Evolutionary conservation across 2,113 vertebrate genomes (phyloP).

Genomic region (Ondatra zibethicus): DNA sequence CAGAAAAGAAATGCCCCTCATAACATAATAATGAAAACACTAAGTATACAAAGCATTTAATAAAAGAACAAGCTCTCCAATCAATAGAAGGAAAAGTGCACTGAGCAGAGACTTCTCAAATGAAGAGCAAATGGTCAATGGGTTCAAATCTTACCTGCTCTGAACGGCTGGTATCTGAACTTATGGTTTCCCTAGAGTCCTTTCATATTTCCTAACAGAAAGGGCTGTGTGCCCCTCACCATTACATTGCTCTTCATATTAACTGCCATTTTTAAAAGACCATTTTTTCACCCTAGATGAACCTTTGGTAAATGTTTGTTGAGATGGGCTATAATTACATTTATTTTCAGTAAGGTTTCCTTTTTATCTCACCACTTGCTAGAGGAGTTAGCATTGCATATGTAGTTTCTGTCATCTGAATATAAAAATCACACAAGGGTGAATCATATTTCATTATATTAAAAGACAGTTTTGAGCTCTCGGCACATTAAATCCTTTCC

Average conservation of each 20-base stretch:
- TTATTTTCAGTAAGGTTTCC: not conserved
- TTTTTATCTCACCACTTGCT: slow-evolving; percentile 55
- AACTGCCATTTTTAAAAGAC: not conserved
- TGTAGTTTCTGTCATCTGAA: slow-evolving; percentile 9
- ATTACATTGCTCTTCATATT: not conserved
- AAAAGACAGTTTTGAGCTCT: slow-evolving; percentile 51
- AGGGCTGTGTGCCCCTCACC: not conserved
- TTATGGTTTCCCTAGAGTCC: not conserved
- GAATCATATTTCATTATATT: slow-evolving; percentile 27
- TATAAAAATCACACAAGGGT: slow-evolving; percentile 15
- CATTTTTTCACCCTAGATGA: not conserved
- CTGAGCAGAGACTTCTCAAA: not conserved
- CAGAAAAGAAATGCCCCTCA: not conserved
- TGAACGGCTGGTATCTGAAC: not conserved
- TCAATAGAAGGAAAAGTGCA: not conserved
- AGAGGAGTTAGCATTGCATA: not conserved
- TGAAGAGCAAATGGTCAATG: not conserved
- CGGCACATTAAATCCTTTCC: slow-evolving; percentile 3
- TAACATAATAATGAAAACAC: not conserved
- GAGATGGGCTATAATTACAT: slow-evolving; percentile 18
- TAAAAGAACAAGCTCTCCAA: not conserved
- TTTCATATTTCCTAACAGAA: not conserved
- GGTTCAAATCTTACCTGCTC: not conserved
- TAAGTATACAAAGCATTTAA: not conserved
- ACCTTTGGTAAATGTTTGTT: not conserved